Evolutionary conservation across 2,797 vertebrate species (phyloP).

Genomic region (Acipenser oxyrinchus): DNA sequence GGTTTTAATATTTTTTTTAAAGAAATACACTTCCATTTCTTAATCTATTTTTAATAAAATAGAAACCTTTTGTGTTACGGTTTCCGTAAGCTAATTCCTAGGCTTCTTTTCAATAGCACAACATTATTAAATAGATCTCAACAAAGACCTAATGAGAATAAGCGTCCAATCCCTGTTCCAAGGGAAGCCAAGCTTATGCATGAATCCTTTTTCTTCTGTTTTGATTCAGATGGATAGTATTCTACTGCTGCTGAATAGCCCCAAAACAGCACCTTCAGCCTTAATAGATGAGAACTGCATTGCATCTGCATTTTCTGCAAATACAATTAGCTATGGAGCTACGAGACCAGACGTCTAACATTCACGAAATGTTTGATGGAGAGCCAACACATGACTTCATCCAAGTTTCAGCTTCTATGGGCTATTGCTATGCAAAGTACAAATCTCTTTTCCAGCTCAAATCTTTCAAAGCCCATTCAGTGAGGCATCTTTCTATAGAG

Average conservation of each 20-base stretch:
- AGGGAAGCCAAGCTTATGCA: too few species aligned
- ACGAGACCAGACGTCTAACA: conserved; percentile 39
- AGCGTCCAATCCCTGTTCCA: too few species aligned
- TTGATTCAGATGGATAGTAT: conserved; percentile 52
- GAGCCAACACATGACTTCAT: conserved; percentile 47
- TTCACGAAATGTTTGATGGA: conserved; percentile 47
- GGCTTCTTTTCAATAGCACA: too few species aligned
- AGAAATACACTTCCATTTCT: too few species aligned
- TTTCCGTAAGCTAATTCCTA: too few species aligned
- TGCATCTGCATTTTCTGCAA: conserved; percentile 47
- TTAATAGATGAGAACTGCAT: conserved; percentile 54
- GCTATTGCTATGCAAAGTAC: conserved; percentile 68
- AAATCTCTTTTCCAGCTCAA: conserved; percentile 26
- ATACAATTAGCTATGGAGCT: conserved; percentile 62
- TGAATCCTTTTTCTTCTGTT: conserved; percentile 36
- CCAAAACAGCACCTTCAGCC: conserved; percentile 36
- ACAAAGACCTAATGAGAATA: too few species aligned
- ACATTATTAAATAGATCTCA: too few species aligned
- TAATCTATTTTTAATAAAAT: too few species aligned
- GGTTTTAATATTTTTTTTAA: too few species aligned
- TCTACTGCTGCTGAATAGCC: conserved; percentile 51
- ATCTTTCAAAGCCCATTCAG: conserved; percentile 19
- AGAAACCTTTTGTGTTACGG: too few species aligned
- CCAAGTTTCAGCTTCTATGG: conserved; percentile 34
- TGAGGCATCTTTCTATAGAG: conserved; percentile 47